Conservation (phyloP, 35 echinoderm and acorn worm genomes). For the Apostichopus californicus region DNA sequence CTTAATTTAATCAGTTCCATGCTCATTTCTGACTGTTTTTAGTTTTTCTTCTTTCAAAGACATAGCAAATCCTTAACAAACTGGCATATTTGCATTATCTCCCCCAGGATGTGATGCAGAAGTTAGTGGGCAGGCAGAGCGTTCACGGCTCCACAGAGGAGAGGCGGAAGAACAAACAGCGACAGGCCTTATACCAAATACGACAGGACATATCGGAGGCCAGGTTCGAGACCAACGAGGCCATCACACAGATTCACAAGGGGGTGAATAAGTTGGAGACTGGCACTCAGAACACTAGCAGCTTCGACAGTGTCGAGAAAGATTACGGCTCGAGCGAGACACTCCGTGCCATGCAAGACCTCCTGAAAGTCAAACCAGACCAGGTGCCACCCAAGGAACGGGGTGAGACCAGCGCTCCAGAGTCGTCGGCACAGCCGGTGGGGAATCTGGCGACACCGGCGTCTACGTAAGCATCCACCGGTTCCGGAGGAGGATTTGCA, state of each 20-base stretch:
- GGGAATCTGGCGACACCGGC: not conserved
- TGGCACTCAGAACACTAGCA: conserved; percentile 28
- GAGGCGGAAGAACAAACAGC: conserved; percentile 60
- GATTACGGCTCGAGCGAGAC: conserved; percentile 77
- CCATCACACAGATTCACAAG: conserved; percentile 62
- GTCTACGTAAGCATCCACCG: not conserved
- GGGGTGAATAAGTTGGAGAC: conserved; percentile 60
- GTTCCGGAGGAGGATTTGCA: not conserved
- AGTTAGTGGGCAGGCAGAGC: conserved; percentile 73
- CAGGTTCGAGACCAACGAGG: conserved; percentile 76
- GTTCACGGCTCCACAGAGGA: conserved; percentile 61
- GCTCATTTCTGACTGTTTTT: no score
- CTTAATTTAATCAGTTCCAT: no score
- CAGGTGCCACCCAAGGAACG: not conserved
- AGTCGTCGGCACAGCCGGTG: not conserved
- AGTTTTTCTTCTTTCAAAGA: no score
- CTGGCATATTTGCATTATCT: no score
- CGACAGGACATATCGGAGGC: conserved; percentile 77
- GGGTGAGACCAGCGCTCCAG: not conserved
- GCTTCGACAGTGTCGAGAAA: conserved; percentile 14
- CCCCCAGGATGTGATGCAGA: conserved; percentile 74
- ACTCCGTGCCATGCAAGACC: conserved; percentile 73
- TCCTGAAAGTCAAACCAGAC: conserved; percentile 30
- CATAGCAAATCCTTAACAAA: no score
- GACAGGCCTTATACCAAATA: conserved; percentile 71